phyloP scores from a whole-genome alignment of 1,140 invertebrate species.

The Fopius arisanus region DNA sequence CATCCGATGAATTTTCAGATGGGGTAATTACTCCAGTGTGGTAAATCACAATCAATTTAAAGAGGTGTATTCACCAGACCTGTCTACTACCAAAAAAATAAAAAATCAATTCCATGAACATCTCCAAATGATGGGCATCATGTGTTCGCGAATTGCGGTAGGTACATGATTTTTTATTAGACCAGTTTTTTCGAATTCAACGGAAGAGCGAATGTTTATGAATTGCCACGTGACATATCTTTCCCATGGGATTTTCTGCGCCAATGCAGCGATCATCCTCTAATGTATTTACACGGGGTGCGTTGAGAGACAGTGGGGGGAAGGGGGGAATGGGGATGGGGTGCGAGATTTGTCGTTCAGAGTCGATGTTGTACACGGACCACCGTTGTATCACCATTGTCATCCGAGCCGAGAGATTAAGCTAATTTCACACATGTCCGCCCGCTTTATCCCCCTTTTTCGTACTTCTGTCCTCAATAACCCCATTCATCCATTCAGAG shows the following conservation, averaged over 20 bases:
- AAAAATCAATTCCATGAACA: too few species aligned
- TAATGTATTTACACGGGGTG: slow-evolving; percentile 64
- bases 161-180: too few species aligned
- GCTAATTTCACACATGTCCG: slow-evolving; percentile 67
- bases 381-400: slow-evolving; percentile 63
- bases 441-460: slow-evolving; percentile 39
- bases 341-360: slow-evolving; percentile 62
- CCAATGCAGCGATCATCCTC: slow-evolving; percentile 63
- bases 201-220: too few species aligned
- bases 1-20: slow-evolving; percentile 21
- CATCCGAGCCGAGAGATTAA: slow-evolving; percentile 66
- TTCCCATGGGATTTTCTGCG: slow-evolving; percentile 35
- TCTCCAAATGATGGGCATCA: too few species aligned
- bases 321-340: slow-evolving; percentile 41
- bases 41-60: background rate
- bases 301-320: slow-evolving; percentile 36
- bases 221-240: slow-evolving; percentile 1
- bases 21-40: background rate
- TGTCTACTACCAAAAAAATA: too few species aligned
- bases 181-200: too few species aligned
- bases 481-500: slow-evolving; percentile 22
- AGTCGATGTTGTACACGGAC: slow-evolving; percentile 57
- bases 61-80: background rate
- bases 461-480: background rate
- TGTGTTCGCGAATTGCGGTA: too few species aligned